phyloP scores from a whole-genome alignment of 2,888 invertebrate species.

The Tupiocoris notatus region DNA sequence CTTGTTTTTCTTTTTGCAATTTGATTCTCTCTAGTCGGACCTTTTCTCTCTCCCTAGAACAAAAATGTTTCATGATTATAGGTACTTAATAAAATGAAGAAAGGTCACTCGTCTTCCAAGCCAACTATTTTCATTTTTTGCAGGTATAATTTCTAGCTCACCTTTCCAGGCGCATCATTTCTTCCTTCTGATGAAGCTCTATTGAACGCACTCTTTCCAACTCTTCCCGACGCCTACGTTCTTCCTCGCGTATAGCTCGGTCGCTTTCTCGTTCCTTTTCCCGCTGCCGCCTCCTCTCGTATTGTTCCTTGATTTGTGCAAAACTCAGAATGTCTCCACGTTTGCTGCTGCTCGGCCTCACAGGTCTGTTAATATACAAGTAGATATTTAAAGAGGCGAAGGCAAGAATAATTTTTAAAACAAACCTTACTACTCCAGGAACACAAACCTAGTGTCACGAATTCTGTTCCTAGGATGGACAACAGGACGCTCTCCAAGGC shows the following conservation, averaged over 20 bases:
- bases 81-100: no score
- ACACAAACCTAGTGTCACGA: not conserved
- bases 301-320: slow-evolving; percentile 76
- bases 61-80: slow-evolving; percentile 9
- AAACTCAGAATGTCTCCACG: slow-evolving; percentile 68
- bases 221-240: slow-evolving; percentile 75
- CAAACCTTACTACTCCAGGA: no score
- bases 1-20: slow-evolving; percentile 43
- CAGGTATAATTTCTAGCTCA: slow-evolving; percentile 49
- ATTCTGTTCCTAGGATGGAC: not conserved
- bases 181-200: slow-evolving; percentile 79
- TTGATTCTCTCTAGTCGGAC: slow-evolving; percentile 45
- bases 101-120: no score
- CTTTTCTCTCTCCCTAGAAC: slow-evolving; percentile 44
- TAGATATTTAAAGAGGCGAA: not conserved
- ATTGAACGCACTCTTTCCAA: slow-evolving; percentile 74
- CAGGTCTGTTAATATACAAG: not conserved
- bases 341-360: slow-evolving; percentile 51
- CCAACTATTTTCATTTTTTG: not conserved
- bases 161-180: slow-evolving; percentile 74
- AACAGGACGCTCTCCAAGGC: slow-evolving; percentile 23
- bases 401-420: no score
- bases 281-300: slow-evolving; percentile 70
- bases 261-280: slow-evolving; percentile 75
- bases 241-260: slow-evolving; percentile 75